phyloP scores from a whole-genome alignment of 2,888 invertebrate genomes.

The Agrotis clavis region DNA sequence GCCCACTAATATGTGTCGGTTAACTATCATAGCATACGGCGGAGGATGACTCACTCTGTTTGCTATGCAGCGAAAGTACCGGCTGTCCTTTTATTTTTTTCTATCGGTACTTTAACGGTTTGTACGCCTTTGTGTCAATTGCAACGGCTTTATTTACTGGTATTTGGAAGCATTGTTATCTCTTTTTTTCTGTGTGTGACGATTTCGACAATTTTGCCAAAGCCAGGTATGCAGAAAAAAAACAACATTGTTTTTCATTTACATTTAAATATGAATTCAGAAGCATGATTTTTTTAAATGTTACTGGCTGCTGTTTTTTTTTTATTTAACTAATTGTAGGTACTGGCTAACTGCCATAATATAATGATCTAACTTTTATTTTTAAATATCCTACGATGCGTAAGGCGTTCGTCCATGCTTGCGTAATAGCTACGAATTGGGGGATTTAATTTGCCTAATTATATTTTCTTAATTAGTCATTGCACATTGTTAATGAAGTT shows the following conservation, averaged over 20 bases:
- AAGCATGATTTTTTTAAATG: slow-evolving; percentile 7
- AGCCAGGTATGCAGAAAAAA: neutral
- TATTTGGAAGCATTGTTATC: neutral
- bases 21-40: slow-evolving; percentile 27
- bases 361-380: slow-evolving; percentile 33
- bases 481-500: neutral
- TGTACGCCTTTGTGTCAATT: slow-evolving; percentile 26
- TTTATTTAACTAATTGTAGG: slow-evolving; percentile 13
- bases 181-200: too few species aligned
- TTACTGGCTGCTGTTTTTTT: slow-evolving; percentile 2
- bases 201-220: too few species aligned
- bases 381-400: slow-evolving; percentile 24
- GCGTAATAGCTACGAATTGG: slow-evolving; percentile 8
- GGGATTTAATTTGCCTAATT: too few species aligned
- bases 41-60: slow-evolving; percentile 73
- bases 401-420: slow-evolving; percentile 1
- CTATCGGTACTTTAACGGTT: slow-evolving; percentile 48
- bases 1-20: slow-evolving; percentile 8
- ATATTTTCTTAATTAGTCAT: slow-evolving; percentile 7
- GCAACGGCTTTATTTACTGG: slow-evolving; percentile 25
- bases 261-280: too few species aligned
- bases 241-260: neutral
- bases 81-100: slow-evolving; percentile 56
- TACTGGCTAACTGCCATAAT: slow-evolving; percentile 47
- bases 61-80: slow-evolving; percentile 75